Evolutionary conservation across 2,113 vertebrate species (phyloP).

Genomic region (Syngnathus floridae): DNA sequence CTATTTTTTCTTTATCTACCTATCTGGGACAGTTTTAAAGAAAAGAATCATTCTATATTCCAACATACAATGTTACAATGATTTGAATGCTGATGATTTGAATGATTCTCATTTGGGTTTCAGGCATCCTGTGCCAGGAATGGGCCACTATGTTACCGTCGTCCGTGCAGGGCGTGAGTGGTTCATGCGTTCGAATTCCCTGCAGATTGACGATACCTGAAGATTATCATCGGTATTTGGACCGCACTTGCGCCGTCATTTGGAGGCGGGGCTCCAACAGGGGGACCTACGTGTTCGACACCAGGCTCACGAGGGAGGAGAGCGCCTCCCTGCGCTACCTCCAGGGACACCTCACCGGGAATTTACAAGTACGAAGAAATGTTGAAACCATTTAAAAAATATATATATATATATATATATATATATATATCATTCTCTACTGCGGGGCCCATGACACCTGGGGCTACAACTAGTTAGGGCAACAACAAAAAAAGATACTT

Average conservation of each 20-base stretch:
- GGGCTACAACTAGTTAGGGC: too few species aligned
- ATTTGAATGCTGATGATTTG: too few species aligned
- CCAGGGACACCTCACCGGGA: constrained; percentile 46
- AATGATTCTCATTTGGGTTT: neutral
- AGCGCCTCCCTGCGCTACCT: constrained; percentile 15
- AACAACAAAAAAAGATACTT: too few species aligned
- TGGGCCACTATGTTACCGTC: constrained; percentile 41
- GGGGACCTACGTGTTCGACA: constrained; percentile 43
- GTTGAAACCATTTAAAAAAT: neutral
- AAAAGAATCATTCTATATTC: too few species aligned
- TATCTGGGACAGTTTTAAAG: too few species aligned
- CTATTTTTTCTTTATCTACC: too few species aligned
- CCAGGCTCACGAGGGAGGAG: constrained; percentile 30
- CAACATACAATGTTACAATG: too few species aligned
- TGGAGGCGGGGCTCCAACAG: constrained; percentile 42
- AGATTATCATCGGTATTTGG: constrained; percentile 17
- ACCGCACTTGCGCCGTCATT: constrained; percentile 40
- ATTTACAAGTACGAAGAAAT: constrained; percentile 8
- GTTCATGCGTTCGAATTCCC: constrained; percentile 52
- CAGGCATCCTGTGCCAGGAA: constrained; percentile 35
- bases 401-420: too few species aligned
- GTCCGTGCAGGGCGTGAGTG: constrained; percentile 36
- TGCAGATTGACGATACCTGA: constrained; percentile 43
- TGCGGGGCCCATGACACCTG: neutral
- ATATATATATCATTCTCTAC: neutral